Evolutionary conservation across 2,888 invertebrate genomes (phyloP).

Genomic region (Cheilosia vernalis): DNA sequence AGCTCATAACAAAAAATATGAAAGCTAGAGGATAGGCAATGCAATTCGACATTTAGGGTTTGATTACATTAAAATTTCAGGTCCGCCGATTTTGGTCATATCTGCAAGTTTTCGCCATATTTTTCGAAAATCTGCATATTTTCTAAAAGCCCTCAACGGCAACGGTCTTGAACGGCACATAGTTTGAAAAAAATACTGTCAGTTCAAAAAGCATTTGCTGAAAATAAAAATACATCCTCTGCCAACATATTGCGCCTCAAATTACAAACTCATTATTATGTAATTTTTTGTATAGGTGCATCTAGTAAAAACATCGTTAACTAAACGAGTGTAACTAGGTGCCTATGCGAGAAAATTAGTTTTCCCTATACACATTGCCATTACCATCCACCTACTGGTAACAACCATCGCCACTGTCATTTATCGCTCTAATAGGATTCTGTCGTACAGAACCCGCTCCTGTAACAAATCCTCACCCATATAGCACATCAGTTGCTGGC

Average conservation of each 20-base stretch:
- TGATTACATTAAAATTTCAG: too few species aligned
- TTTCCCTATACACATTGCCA: neutral
- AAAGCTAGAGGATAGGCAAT: too few species aligned
- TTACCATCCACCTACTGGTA: slow-evolving; percentile 1
- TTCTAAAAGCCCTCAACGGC: too few species aligned
- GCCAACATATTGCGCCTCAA: neutral
- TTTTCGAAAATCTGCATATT: too few species aligned
- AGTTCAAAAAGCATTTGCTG: too few species aligned
- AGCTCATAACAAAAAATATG: too few species aligned
- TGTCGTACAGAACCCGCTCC: slow-evolving; percentile 56
- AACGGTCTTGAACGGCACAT: too few species aligned
- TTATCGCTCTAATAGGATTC: slow-evolving; percentile 64
- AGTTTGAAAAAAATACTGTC: too few species aligned
- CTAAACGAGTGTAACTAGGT: neutral
- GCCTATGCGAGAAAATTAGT: slow-evolving; percentile 11
- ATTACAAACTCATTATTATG: neutral
- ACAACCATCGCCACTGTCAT: slow-evolving; percentile 48
- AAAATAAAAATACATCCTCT: too few species aligned
- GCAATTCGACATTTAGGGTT: too few species aligned
- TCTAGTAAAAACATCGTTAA: neutral
- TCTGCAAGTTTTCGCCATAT: too few species aligned
- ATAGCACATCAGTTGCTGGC: slow-evolving; percentile 14
- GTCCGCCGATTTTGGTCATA: too few species aligned
- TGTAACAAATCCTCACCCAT: slow-evolving; percentile 38
- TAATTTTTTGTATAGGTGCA: neutral